Percentiles rank a stretch among this genome's conserved stretches.
phyloP scores from a whole-genome alignment of 2,113 vertebrate species.

The Halichoeres trimaculatus region DNA sequence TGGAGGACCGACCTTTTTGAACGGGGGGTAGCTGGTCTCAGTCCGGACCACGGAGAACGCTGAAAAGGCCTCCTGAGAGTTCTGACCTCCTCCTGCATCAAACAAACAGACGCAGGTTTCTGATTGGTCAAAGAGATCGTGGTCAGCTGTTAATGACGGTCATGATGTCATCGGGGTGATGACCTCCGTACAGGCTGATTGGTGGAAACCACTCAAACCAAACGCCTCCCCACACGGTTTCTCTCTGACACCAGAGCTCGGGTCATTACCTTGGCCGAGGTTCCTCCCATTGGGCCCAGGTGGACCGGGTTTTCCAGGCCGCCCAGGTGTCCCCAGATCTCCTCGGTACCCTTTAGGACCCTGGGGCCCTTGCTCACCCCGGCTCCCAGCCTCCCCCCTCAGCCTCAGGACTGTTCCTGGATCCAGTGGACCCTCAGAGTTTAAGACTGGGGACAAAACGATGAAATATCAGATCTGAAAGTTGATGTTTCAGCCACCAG shows the following conservation, averaged over 20 bases:
- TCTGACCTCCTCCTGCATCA: not conserved
- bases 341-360: slow-evolving; percentile 80
- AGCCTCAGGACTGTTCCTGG: not conserved
- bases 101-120: slow-evolving; percentile 4
- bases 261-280: slow-evolving; percentile 1
- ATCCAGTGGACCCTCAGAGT: not conserved
- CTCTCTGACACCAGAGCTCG: too few relatives aligned
- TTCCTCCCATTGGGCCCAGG: not conserved
- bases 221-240: too few relatives aligned
- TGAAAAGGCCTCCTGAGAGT: not conserved
- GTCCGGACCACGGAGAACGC: slow-evolving; percentile 63
- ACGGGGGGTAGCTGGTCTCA: not conserved
- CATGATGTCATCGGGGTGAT: too few relatives aligned
- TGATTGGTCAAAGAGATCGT: too few relatives aligned
- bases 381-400: slow-evolving; percentile 79
- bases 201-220: too few relatives aligned
- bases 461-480: not conserved
- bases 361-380: slow-evolving; percentile 72
- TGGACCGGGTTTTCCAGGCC: slow-evolving; percentile 60
- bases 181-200: too few relatives aligned
- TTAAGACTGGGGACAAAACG: slow-evolving; percentile 25
- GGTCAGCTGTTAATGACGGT: too few relatives aligned
- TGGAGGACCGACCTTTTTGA: not conserved
- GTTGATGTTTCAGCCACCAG: not conserved
- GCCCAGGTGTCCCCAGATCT: slow-evolving; percentile 46